Conservation (phyloP, 1,140 invertebrate genomes). For the Drosophila fuyamai region DNA sequence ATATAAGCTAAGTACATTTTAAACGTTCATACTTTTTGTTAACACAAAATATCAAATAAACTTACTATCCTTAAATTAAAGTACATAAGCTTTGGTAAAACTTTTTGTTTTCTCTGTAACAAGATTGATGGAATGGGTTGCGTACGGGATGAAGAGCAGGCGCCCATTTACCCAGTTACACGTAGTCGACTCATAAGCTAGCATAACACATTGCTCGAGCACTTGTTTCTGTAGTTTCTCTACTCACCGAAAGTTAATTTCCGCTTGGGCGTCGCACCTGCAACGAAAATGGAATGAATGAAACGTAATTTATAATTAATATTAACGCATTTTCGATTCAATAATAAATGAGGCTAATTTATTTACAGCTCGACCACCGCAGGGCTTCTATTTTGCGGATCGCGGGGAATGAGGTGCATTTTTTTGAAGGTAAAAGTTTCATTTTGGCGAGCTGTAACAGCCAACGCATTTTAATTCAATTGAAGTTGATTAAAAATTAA, state of each 20-base stretch:
- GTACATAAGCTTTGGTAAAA: no score
- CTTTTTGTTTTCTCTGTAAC: slow-evolving; percentile 1
- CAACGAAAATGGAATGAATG: slow-evolving; percentile 44
- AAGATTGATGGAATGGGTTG: not conserved
- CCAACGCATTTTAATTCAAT: slow-evolving; percentile 73
- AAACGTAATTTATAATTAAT: slow-evolving; percentile 62
- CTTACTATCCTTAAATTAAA: no score
- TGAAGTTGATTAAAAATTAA: slow-evolving; percentile 76
- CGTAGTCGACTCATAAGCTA: slow-evolving; percentile 29
- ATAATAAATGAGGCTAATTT: slow-evolving; percentile 73
- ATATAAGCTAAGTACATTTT: no score
- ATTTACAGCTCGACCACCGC: slow-evolving; percentile 53
- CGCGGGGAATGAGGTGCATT: not conserved
- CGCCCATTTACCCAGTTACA: slow-evolving; percentile 20
- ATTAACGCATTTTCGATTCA: slow-evolving; percentile 65
- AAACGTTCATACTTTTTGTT: no score
- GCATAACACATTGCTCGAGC: slow-evolving; percentile 24
- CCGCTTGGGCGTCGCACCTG: slow-evolving; percentile 39
- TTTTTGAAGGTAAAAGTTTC: slow-evolving; percentile 16
- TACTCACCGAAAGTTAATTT: slow-evolving; percentile 55
- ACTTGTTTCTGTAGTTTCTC: slow-evolving; percentile 32
- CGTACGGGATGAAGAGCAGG: not conserved
- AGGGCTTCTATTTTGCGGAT: slow-evolving; percentile 1
- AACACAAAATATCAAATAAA: no score
- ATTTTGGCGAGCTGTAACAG: slow-evolving; percentile 26